Evolutionary conservation across 2,888 invertebrate genomes (phyloP).

Genomic region (Drosophila neutralis): DNA sequence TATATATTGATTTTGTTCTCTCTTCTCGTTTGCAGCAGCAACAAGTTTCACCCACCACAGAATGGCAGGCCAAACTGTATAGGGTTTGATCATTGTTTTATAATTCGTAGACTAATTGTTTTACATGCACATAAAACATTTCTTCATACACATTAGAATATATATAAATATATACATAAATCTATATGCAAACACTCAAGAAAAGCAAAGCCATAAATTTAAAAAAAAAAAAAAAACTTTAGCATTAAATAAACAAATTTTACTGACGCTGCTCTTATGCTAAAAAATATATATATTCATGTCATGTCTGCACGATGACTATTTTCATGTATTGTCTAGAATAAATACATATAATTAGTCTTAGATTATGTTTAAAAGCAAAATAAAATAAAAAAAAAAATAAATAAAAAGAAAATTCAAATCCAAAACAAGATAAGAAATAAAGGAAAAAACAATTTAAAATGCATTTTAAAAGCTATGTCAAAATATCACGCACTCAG

Average conservation of each 20-base stretch:
- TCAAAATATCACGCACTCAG: constrained; percentile 36
- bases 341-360: constrained; percentile 61
- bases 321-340: constrained; percentile 37
- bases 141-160: constrained; percentile 27
- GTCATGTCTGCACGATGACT: constrained; percentile 35
- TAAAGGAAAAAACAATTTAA: constrained; percentile 16
- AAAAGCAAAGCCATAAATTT: constrained; percentile 39
- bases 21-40: constrained; percentile 51
- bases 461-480: constrained; percentile 30
- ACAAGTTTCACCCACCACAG: constrained; percentile 74
- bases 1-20: background rate
- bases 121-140: constrained; percentile 47
- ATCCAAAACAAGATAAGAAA: constrained; percentile 5
- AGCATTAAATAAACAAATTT: constrained; percentile 30
- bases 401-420: background rate
- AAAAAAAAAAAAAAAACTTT: constrained; percentile 11
- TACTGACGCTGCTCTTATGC: constrained; percentile 51
- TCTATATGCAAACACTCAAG: constrained; percentile 30
- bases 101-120: constrained; percentile 50
- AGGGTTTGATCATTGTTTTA: constrained; percentile 55
- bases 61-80: constrained; percentile 81
- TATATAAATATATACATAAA: constrained; percentile 21
- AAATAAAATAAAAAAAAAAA: constrained; percentile 13
- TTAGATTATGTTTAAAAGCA: constrained; percentile 37
- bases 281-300: constrained; percentile 46